Base-by-base conservation (phyloP, 2,797 vertebrate genomes). In the Chromobotia macracanthus region DNA sequence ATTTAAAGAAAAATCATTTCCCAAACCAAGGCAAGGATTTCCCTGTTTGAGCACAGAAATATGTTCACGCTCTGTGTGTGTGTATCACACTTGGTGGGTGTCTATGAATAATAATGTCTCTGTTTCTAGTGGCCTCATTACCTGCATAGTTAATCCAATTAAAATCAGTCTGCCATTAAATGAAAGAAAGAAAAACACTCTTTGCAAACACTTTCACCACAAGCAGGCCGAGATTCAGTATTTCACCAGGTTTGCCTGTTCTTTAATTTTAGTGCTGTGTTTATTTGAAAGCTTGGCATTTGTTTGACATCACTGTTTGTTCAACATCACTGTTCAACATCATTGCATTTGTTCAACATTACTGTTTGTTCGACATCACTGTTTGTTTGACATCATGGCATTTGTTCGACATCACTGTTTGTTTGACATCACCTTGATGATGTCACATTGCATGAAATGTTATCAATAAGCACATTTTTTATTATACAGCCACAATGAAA, bases 81-180 rank as follows among this genome's bases (percentile, higher is more conserved):
- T 71, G 48, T 55, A 38, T n/a, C 31, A 8, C 53, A 55, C n/a
- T 51, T 35, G 12, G 73, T 71, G 31, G 58, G 80, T 69, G 73
- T 69, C 53, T 76, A 46, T 31, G 65, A 77, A 77, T 82, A 71
- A 71, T 77, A 80, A 60, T 23, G 41, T 38, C 58, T 77, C 72
- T 56, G 50, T 81, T 67, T 72, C 80, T 35, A 61, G 53, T 25
- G 25, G 23, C 68, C 48, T 72, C 19, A 80, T 82, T 80, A 84
- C 53, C 58, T 64, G 78, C 75, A 80, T 67, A 53, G 65, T 76
- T 84, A 85, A 85, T 84, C 82, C 78, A 75, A 81, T 85, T 84
- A 85, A 82, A 84, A 76, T 46, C 80, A 86, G 56, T 72, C 81
- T 83, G 58, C 69, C 80, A 83, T 81, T 83, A 71, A 86, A 83